Percentiles rank a stretch among this genome's conserved stretches.
These are phyloP conservation scores for Labeo catla DNA, from an alignment of 2,113 vertebrate genomes.

Conservation along the genomic window DNA sequence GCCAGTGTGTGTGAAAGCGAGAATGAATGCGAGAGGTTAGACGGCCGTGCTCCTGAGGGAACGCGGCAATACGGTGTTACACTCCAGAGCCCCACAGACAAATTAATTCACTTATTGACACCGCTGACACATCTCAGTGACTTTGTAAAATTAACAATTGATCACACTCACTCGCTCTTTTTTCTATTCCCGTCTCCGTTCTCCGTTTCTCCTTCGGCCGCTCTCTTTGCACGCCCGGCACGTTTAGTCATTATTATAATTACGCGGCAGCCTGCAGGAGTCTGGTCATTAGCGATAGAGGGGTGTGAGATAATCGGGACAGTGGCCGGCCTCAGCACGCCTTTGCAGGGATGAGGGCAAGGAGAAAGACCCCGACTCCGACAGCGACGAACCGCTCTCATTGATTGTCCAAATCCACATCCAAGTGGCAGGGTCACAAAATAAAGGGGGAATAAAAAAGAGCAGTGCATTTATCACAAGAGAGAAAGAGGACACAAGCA, in stretches of 20 bases:
- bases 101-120: slow-evolving; percentile 88
- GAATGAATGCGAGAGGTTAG: slow-evolving; percentile 54
- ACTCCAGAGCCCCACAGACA: slow-evolving; percentile 77
- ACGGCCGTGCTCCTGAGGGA: slow-evolving; percentile 63
- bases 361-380: slow-evolving; percentile 12
- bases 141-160: slow-evolving; percentile 95
- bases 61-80: slow-evolving; percentile 70
- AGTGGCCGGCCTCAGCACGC: slow-evolving; percentile 28
- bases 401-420: slow-evolving; percentile 42
- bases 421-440: slow-evolving; percentile 11
- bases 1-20: slow-evolving; percentile 5
- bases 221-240: slow-evolving; percentile 69
- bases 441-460: neutral
- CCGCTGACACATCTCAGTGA: slow-evolving; percentile 84
- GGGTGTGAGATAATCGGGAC: slow-evolving; percentile 65
- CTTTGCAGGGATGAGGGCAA: slow-evolving; percentile 26
- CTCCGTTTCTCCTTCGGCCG: slow-evolving; percentile 46
- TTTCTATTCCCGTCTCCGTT: slow-evolving; percentile 18
- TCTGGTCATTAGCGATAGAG: slow-evolving; percentile 74
- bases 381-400: slow-evolving; percentile 6
- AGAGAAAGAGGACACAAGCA: slow-evolving; percentile 13
- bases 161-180: slow-evolving; percentile 74
- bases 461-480: neutral
- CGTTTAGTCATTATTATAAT: slow-evolving; percentile 87
- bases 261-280: slow-evolving; percentile 68